phyloP scores from a whole-genome alignment of 2,888 invertebrate species.

The Ellobium chinense region DNA sequence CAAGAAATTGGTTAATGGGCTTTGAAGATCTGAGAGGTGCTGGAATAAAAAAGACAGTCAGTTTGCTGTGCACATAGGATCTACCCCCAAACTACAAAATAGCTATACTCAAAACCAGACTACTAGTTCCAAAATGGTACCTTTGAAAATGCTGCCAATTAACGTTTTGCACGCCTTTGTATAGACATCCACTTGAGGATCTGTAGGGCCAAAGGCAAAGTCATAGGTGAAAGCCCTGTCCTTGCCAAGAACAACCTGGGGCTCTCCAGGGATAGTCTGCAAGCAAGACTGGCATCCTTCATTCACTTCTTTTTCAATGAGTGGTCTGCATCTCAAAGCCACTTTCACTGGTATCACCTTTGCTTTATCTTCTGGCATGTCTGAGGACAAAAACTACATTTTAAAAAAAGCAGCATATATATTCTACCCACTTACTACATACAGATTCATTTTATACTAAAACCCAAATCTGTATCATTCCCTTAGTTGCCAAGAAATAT shows the following conservation, averaged over 20 bases:
- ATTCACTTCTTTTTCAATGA: slow-evolving; percentile 86
- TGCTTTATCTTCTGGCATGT: slow-evolving; percentile 36
- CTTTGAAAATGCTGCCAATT: slow-evolving; percentile 88
- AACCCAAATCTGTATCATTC: no score
- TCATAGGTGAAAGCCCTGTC: slow-evolving; percentile 91
- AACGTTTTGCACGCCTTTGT: slow-evolving; percentile 86
- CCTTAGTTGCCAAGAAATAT: no score
- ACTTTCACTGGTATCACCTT: slow-evolving; percentile 49
- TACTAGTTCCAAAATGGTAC: slow-evolving; percentile 80
- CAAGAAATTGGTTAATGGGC: no score
- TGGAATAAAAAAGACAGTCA: no score
- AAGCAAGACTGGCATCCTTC: slow-evolving; percentile 87
- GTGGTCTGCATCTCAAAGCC: slow-evolving; percentile 89
- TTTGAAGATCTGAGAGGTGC: no score
- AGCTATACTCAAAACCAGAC: no score
- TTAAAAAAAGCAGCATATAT: no score
- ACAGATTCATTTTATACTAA: no score
- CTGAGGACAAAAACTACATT: no score
- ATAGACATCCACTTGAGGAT: slow-evolving; percentile 87
- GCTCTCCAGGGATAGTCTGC: slow-evolving; percentile 81
- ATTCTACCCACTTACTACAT: no score
- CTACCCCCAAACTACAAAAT: no score
- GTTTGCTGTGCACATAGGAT: no score
- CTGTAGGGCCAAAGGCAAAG: slow-evolving; percentile 87
- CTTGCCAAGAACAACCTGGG: slow-evolving; percentile 82